Evolutionary conservation across 2,797 vertebrate species (phyloP).

Genomic region (Gambelia wislizenii): DNA sequence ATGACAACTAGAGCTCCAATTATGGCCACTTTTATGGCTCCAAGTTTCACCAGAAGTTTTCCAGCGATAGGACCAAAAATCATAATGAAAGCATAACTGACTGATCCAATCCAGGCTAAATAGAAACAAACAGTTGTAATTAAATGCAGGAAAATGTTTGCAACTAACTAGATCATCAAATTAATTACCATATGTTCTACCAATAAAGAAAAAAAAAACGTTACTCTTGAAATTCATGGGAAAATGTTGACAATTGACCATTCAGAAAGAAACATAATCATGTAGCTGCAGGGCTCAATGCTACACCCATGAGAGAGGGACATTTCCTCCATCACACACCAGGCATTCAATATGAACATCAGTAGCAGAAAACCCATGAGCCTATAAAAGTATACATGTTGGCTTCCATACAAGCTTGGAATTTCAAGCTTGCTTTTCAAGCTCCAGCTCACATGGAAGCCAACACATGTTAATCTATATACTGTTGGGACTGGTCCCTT

Average conservation of each 20-base stretch:
- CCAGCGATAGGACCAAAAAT: conserved; percentile 51
- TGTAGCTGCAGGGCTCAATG: not conserved
- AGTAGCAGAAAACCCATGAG: not conserved
- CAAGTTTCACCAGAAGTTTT: conserved; percentile 36
- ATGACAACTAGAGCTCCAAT: conserved; percentile 39
- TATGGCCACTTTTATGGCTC: conserved; percentile 34
- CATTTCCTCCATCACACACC: not conserved
- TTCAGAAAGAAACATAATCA: not conserved
- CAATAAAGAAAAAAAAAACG: not conserved
- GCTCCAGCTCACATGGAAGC: no score
- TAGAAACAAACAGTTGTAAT: not conserved
- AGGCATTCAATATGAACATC: not conserved
- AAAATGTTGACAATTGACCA: not conserved
- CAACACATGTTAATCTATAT: not conserved
- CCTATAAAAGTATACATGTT: no score
- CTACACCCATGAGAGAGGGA: not conserved
- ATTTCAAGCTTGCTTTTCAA: no score
- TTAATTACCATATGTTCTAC: not conserved
- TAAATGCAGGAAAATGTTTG: not conserved
- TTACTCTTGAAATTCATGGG: not conserved
- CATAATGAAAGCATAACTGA: conserved; percentile 44
- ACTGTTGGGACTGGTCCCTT: no score
- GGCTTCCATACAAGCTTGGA: no score
- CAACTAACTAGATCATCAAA: not conserved
- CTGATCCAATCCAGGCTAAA: conserved; percentile 37